Conservation (phyloP, 2,797 vertebrate genomes). For the Passerculus sandwichensis region DNA sequence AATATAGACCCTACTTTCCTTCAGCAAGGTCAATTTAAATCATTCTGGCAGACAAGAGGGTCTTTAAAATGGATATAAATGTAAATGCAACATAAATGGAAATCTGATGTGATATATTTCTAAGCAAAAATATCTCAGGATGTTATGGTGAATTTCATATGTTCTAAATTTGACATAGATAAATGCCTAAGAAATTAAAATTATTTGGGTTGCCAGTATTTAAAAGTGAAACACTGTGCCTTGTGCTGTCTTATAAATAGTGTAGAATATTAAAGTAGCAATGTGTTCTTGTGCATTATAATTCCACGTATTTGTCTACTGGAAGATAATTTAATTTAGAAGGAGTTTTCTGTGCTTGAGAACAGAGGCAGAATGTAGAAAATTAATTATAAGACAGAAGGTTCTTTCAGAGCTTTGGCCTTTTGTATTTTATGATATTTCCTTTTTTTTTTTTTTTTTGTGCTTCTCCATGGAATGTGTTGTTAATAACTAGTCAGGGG, state of each 20-base stretch:
- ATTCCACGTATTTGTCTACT: slow-evolving; percentile 43
- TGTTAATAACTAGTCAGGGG: not conserved
- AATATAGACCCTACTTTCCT: not conserved
- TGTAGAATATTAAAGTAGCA: slow-evolving; percentile 32
- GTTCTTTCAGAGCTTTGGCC: slow-evolving; percentile 47
- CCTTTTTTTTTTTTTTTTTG: slow-evolving; percentile 26
- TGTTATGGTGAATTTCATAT: slow-evolving; percentile 13
- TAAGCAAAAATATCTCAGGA: not conserved
- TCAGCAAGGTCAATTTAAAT: not conserved
- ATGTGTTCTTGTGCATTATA: slow-evolving; percentile 47
- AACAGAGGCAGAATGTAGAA: slow-evolving; percentile 18
- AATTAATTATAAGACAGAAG: slow-evolving; percentile 44
- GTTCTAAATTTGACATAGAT: not conserved
- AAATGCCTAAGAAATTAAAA: slow-evolving; percentile 29
- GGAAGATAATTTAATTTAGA: slow-evolving; percentile 42
- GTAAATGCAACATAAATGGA: slow-evolving; percentile 7
- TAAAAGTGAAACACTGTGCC: slow-evolving; percentile 46
- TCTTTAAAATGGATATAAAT: not conserved
- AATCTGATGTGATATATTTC: not conserved
- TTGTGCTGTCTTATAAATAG: slow-evolving; percentile 59
- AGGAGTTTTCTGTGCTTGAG: slow-evolving; percentile 18
- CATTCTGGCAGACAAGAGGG: not conserved
- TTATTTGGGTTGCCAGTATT: slow-evolving; percentile 28
- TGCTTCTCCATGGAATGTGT: not conserved
- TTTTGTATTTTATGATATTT: slow-evolving; percentile 48